These are phyloP conservation scores for Chalcosyrphus nemorum DNA, from an alignment of 2,888 invertebrate genomes.

Conservation along the genomic window DNA sequence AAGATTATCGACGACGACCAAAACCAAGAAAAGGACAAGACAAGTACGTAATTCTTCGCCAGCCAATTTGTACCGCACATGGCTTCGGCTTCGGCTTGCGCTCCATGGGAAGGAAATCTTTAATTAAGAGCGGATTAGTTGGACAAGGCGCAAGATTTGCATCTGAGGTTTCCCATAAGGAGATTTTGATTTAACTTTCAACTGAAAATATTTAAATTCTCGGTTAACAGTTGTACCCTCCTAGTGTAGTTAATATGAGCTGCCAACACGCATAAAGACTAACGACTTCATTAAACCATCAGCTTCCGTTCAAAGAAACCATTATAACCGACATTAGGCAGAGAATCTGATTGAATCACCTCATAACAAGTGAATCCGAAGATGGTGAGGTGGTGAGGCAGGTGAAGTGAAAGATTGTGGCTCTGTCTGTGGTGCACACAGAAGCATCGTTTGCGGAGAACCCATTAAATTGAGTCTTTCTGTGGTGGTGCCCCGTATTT, in stretches of 20 bases:
- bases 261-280: constrained; percentile 73
- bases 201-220: constrained; percentile 50
- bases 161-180: constrained; percentile 79
- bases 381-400: constrained; percentile 69
- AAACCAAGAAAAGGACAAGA: constrained; percentile 74
- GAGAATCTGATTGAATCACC: constrained; percentile 73
- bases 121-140: constrained; percentile 82
- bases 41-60: constrained; percentile 59
- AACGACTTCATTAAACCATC: constrained; percentile 75
- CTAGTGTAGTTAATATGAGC: constrained; percentile 48
- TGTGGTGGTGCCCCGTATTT: constrained; percentile 57
- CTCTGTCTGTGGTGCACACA: constrained; percentile 64
- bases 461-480: constrained; percentile 72
- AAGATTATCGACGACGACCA: constrained; percentile 73
- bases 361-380: constrained; percentile 65
- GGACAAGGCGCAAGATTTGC: constrained; percentile 79
- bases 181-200: constrained; percentile 47
- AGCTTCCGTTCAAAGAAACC: constrained; percentile 74
- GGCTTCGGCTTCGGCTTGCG: constrained; percentile 60
- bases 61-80: constrained; percentile 70
- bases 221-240: neutral
- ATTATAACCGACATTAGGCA: constrained; percentile 73
- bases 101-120: constrained; percentile 76
- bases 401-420: constrained; percentile 72
- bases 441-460: constrained; percentile 67